A percentile compares a stretch with the other conserved stretches of the same genome.
These are phyloP conservation scores for Tenthredo amoena DNA, from an alignment of 2,888 invertebrate species.

Conservation along the genomic window DNA sequence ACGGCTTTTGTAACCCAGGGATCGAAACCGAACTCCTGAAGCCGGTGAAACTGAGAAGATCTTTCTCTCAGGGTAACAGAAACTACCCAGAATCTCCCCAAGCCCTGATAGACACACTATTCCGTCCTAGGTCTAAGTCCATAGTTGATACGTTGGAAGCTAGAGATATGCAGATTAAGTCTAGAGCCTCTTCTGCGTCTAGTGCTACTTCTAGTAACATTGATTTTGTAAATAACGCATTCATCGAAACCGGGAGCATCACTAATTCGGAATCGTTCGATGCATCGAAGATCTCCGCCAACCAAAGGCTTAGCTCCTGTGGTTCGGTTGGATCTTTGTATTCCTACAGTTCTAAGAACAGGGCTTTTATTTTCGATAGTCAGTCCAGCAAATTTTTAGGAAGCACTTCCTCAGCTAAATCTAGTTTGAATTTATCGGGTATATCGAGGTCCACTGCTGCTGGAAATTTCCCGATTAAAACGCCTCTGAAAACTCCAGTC, in stretches of 20 bases:
- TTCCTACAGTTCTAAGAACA: constrained; percentile 66
- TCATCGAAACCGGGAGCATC: constrained; percentile 56
- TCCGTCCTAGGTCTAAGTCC: constrained; percentile 59
- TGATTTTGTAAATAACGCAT: constrained; percentile 66
- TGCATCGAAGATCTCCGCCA: constrained; percentile 68
- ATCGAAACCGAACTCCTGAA: constrained; percentile 10
- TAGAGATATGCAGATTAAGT: neutral
- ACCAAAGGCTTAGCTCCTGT: constrained; percentile 62
- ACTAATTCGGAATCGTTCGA: constrained; percentile 63
- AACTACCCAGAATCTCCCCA: constrained; percentile 49
- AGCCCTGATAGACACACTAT: constrained; percentile 45
- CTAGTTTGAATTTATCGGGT: neutral
- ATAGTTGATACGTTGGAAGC: constrained; percentile 54
- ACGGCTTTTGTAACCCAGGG: neutral
- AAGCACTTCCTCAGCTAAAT: constrained; percentile 3
- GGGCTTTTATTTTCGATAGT: constrained; percentile 65
- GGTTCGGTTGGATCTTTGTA: constrained; percentile 58
- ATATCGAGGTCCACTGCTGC: neutral
- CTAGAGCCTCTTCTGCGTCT: neutral
- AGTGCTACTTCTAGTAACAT: constrained; percentile 57
- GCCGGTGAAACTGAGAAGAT: constrained; percentile 56
- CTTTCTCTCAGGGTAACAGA: constrained; percentile 65
- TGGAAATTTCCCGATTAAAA: neutral
- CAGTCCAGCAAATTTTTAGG: constrained; percentile 51
- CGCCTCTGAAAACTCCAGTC: constrained; percentile 45